Conservation (phyloP, 2,797 vertebrate genomes). For the Stomatorhinus walkeri region DNA sequence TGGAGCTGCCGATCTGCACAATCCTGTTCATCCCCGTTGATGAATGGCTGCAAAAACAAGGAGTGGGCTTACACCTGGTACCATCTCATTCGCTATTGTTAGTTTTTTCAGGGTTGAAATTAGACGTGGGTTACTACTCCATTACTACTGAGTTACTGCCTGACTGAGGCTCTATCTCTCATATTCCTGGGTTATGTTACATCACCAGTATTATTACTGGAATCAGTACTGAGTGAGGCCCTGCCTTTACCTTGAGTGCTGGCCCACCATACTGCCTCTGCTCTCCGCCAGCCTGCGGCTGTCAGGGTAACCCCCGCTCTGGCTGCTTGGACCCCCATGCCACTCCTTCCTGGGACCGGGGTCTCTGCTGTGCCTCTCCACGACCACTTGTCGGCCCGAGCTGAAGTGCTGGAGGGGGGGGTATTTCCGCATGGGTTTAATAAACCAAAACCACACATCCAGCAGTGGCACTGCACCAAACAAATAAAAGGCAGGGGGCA, state of each 20-base stretch:
- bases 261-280: conserved; percentile 74
- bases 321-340: conserved; percentile 76
- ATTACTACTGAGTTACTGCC: background rate
- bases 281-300: conserved; percentile 73
- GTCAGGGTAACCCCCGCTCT: conserved; percentile 74
- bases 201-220: background rate
- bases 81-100: background rate
- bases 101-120: background rate
- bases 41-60: conserved; percentile 71
- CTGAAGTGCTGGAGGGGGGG: conserved; percentile 65
- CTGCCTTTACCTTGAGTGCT: conserved; percentile 72
- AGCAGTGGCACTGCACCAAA: background rate
- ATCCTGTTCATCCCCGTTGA: conserved; percentile 85
- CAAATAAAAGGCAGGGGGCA: background rate
- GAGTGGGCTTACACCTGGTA: background rate
- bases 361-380: conserved; percentile 80
- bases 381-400: conserved; percentile 80
- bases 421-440: background rate
- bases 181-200: background rate
- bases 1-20: conserved; percentile 89
- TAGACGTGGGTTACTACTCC: background rate
- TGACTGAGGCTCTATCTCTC: background rate
- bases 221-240: background rate
- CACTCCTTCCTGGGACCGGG: conserved; percentile 87
- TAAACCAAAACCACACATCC: background rate